Base-by-base conservation (phyloP, 2,797 vertebrate species). In the Scomberomorus guttatus region DNA sequence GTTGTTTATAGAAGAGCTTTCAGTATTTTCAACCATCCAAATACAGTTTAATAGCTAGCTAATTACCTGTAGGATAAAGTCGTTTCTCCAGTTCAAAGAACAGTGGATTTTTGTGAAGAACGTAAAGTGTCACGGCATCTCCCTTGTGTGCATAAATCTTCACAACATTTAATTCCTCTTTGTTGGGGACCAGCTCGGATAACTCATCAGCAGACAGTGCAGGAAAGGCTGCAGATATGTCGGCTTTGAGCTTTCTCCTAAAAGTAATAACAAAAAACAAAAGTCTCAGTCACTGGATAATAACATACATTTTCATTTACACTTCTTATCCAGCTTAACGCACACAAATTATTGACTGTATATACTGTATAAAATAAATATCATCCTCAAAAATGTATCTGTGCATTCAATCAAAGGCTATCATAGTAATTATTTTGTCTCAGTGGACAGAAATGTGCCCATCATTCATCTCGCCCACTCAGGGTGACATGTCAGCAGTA, bases 41-140 rank as follows among this genome's bases (percentile, higher is more conserved):
- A 4, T 55, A 2, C 27, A 63, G 46, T 4, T 48, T 32, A 6
- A 7, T 0, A 55, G 4, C 9, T 11, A 20, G 8, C 10, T 50
- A 12, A n/a, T 79, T 94, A 99, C 98, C 98, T 96, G 98, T 98
- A 27, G 97, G 98, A 86, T 97, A 98, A 46, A 99, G 87, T 29
- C 83, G 93, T 86, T 95, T 99, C 63, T 97, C 97, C 79, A 95
- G 63, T 89, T 98, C 97, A 94, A 99, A 99, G 75, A 99, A 95
- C n/a, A 98, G 68, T 7, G 98, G 98, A 73, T 97, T 98, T 89
- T 93, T 97, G 71, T 92, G 95, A 27, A 96, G 95, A 75, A 95
- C 84, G 24, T 97, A 99, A 54, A 98, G 89, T 22, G 96, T 97
- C 72, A 97, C 73, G 0, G 95, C 87, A 68, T 98, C 97, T 83